Conservation (phyloP, 1,140 invertebrate genomes). For the Planococcus citri region DNA sequence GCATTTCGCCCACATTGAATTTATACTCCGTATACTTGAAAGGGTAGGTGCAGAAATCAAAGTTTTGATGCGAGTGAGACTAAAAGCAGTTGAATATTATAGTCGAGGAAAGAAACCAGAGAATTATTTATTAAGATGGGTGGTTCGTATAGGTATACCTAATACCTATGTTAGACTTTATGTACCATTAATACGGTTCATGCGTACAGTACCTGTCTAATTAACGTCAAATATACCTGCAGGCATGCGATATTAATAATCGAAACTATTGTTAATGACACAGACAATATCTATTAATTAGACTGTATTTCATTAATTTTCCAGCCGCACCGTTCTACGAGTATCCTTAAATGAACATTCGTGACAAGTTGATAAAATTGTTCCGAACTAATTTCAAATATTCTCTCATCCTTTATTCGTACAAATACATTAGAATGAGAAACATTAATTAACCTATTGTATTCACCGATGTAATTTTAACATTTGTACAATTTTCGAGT, state of each 20-base stretch:
- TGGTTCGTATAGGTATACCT: too few relatives aligned
- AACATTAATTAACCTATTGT: neutral
- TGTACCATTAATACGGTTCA: neutral
- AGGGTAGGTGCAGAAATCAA: too few relatives aligned
- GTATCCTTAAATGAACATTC: neutral
- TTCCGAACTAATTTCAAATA: neutral
- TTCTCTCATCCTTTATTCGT: neutral
- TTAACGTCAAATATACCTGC: neutral
- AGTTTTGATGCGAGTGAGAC: too few relatives aligned
- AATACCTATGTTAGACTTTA: too few relatives aligned
- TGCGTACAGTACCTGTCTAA: neutral
- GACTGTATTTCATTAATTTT: neutral
- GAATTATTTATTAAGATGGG: too few relatives aligned
- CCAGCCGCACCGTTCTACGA: neutral
- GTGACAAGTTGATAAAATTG: neutral
- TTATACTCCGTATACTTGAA: too few relatives aligned
- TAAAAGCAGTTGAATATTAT: too few relatives aligned
- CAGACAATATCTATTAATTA: conserved; percentile 8
- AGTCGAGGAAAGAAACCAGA: too few relatives aligned
- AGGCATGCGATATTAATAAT: neutral
- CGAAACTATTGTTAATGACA: neutral
- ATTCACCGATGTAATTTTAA: neutral
- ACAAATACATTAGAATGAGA: neutral
- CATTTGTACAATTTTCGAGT: neutral
- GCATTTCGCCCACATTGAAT: too few relatives aligned